Evolutionary conservation across 1,140 invertebrate genomes (phyloP), one percentile per base, ranked within the genome.

Genomic region (Palaemon carinicauda): DNA sequence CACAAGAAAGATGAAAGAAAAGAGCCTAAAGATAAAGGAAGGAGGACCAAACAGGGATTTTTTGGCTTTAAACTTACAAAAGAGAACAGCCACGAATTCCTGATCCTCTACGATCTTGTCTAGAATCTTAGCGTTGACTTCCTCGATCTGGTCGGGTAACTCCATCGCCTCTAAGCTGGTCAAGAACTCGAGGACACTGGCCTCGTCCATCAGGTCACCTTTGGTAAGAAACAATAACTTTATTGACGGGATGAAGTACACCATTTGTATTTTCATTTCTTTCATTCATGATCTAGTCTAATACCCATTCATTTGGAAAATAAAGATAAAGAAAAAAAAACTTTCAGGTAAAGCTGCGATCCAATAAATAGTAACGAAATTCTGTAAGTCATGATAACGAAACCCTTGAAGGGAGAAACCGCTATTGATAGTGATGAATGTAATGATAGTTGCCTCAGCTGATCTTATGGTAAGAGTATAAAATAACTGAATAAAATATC

Each of bases 141-240:
- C 97, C 93, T 98, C 97, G 91, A 98, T 98, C 92, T 96, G 94
- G 92, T 98, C 97, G n/a, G 97, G 97, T 90, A 97, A 92, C 91
- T 98, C 97, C 96, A 98, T 97, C 87, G 97, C 96, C 93, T 98
- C 96, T 89, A 98, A 93, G 91, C 96, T 97, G 78, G 96, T 98
- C 78, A 98, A 92, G 92, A 98, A 98, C 92, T 98, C 96, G 89
- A 98, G 92, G 83, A 98, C 96, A 91, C 94, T 89, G 73, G 95
- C 96, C 92, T 98, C 97, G 92, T 98, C 96, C 96, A 97, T 97
- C 91, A 98, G 93, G 93, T 98, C 97, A 92, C 97, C 96, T 96
- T 88, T n/a, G 90, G 33, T n/a, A 83, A 1, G 53, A 33, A 60
- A 5, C 0, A 56, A 27, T 17, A 41, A 14, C 14, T 21, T 65